A percentile compares a stretch with the other conserved stretches of the same genome.
phyloP scores from a whole-genome alignment of 37 sponge, comb jelly and placozoan species.

The Cladorhizidae sp. region DNA sequence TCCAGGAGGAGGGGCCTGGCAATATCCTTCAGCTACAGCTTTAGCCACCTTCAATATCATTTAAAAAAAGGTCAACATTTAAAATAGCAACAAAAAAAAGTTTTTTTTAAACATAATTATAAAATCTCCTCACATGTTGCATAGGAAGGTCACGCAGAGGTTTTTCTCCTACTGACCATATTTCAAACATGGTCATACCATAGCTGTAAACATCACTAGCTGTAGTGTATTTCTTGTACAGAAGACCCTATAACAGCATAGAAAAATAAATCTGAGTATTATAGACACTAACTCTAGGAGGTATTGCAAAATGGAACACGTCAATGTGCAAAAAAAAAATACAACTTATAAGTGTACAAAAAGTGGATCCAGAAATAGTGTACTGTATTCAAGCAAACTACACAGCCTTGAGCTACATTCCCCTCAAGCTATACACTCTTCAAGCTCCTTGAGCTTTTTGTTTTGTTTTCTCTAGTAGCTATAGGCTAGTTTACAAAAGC shows the following conservation, averaged over 20 bases:
- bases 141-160: constrained; percentile 26
- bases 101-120: not conserved
- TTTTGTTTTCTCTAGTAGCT: too few species aligned
- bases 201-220: constrained; percentile 69
- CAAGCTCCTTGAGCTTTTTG: too few species aligned
- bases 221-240: constrained; percentile 49
- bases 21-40: constrained; percentile 6
- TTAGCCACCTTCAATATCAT: constrained; percentile 15
- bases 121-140: constrained; percentile 11
- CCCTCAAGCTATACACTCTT: too few species aligned
- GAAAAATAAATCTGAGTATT: not conserved
- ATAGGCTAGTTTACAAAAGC: too few species aligned
- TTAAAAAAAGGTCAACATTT: not conserved
- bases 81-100: not conserved
- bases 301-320: too few species aligned
- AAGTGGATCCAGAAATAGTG: too few species aligned
- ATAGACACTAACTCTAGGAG: not conserved
- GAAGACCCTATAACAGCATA: too few species aligned
- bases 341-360: too few species aligned
- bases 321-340: too few species aligned
- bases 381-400: too few species aligned
- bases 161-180: constrained; percentile 56
- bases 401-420: too few species aligned
- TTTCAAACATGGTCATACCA: constrained; percentile 69
- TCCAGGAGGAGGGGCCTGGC: constrained; percentile 68